Conservation (phyloP, 2,888 invertebrate species). For the Drosophila mettleri region DNA sequence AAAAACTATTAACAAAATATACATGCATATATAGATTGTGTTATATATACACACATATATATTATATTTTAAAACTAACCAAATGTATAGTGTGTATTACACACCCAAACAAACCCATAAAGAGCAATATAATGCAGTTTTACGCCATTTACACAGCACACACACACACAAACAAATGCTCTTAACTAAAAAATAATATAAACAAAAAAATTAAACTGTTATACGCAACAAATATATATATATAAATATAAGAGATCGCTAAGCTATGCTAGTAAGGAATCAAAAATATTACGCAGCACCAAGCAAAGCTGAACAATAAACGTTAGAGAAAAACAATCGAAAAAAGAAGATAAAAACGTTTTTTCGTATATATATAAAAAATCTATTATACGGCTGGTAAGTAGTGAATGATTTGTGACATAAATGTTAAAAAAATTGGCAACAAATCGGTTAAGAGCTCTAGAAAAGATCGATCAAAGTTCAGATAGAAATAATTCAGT, state of each 20-base stretch:
- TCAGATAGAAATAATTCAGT: constrained; percentile 37
- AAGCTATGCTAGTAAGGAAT: constrained; percentile 32
- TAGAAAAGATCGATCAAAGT: constrained; percentile 66
- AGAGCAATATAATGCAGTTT: constrained; percentile 50
- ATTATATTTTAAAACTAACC: constrained; percentile 49
- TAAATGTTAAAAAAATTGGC: constrained; percentile 6
- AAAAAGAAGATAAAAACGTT: constrained; percentile 42
- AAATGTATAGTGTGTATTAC: constrained; percentile 37
- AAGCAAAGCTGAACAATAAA: constrained; percentile 74
- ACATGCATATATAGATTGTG: constrained; percentile 31
- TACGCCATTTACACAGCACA: constrained; percentile 50
- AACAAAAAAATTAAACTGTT: constrained; percentile 48
- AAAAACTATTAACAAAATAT: constrained; percentile 32
- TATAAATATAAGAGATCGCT: constrained; percentile 9
- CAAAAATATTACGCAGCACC: constrained; percentile 14
- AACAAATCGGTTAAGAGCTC: constrained; percentile 30
- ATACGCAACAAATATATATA: constrained; percentile 56
- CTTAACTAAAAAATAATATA: not conserved
- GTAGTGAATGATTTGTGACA: not conserved
- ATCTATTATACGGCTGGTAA: constrained; percentile 26
- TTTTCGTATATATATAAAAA: constrained; percentile 41
- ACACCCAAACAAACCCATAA: constrained; percentile 28
- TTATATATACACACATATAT: constrained; percentile 25
- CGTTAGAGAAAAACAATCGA: constrained; percentile 49
- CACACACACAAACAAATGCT: constrained; percentile 24